A percentile compares a stretch with the other conserved stretches of the same genome.
Evolutionary conservation across 2,113 vertebrate genomes (phyloP).

Genomic region (Sylvietta virens): DNA sequence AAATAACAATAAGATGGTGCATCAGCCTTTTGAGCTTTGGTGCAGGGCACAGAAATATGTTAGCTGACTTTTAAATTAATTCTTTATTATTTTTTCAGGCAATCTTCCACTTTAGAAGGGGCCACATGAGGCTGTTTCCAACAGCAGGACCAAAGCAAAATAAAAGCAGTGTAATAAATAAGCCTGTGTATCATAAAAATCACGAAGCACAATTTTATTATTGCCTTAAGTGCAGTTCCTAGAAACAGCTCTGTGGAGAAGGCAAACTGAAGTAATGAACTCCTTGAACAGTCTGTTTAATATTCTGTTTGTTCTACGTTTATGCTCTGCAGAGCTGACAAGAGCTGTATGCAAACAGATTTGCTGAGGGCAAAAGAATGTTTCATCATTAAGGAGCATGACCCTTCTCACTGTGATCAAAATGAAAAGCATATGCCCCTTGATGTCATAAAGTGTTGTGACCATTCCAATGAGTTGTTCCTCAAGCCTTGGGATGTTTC

Average conservation of each 20-base stretch:
- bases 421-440: background rate
- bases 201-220: background rate
- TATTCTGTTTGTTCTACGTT: background rate
- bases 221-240: background rate
- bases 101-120: background rate
- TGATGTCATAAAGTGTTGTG: background rate
- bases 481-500: background rate
- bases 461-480: background rate
- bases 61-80: constrained; percentile 35
- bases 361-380: constrained; percentile 38
- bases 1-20: background rate
- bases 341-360: constrained; percentile 34
- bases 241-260: background rate
- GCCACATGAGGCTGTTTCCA: background rate
- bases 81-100: constrained; percentile 23
- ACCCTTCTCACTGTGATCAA: background rate
- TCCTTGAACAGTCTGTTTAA: constrained; percentile 37
- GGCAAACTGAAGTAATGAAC: background rate
- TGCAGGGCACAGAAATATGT: background rate
- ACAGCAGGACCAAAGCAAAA: background rate
- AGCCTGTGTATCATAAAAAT: background rate
- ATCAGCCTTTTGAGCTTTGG: background rate
- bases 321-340: background rate
- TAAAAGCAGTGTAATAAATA: background rate
- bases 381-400: constrained; percentile 27